Conservation (phyloP, 2,113 vertebrate species). For the Acanthisitta chloris region DNA sequence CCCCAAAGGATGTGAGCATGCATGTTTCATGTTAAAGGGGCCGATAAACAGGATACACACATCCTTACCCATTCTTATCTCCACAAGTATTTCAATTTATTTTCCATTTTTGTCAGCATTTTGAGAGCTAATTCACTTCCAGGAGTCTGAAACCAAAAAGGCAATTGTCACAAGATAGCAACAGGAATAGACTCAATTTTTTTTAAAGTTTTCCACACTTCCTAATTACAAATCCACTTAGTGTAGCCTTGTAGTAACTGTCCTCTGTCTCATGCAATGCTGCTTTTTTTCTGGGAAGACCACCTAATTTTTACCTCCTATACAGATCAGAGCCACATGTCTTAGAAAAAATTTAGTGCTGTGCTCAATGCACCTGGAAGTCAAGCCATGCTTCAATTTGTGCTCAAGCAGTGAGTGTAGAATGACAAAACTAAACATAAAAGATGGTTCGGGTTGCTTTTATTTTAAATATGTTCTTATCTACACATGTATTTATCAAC, state of each 20-base stretch:
- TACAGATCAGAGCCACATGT: not conserved
- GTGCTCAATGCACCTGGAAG: not conserved
- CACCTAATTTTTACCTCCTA: not conserved
- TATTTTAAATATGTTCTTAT: not conserved
- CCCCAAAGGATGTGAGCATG: slow-evolving; percentile 8
- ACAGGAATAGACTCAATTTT: not conserved
- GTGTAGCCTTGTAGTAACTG: not conserved
- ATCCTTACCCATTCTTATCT: slow-evolving; percentile 28
- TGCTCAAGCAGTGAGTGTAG: not conserved
- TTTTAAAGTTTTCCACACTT: not conserved
- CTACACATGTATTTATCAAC: not conserved
- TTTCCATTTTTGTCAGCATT: slow-evolving; percentile 29
- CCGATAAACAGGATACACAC: slow-evolving; percentile 15
- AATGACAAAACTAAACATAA: not conserved
- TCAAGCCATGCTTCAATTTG: not conserved
- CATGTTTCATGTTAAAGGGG: slow-evolving; percentile 1
- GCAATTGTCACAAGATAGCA: not conserved
- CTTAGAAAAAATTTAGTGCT: not conserved
- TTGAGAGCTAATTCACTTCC: not conserved
- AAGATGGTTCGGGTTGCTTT: not conserved
- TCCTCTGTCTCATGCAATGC: not conserved
- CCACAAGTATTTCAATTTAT: not conserved
- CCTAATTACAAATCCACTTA: not conserved
- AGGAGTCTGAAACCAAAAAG: not conserved
- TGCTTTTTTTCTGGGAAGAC: not conserved